Evolutionary conservation across 64 coral and sea anemone genomes (phyloP), one percentile per base, ranked within the genome.

Genomic region (Stylophora pistillata): DNA sequence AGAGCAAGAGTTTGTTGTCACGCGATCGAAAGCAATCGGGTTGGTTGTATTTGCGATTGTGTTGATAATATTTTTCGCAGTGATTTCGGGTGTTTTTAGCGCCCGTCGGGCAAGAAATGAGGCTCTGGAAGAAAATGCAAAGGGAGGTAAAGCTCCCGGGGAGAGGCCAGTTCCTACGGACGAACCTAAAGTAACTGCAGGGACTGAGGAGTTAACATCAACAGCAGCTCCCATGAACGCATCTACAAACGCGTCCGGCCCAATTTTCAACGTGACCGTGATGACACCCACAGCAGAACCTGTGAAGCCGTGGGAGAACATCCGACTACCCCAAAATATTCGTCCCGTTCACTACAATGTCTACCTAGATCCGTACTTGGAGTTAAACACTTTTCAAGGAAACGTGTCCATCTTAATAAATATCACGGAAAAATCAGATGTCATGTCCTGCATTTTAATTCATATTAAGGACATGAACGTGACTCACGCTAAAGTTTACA

Each of bases 391-490:
- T 16, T 96, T 89, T 30, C 53, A 68, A 80, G 94, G 94, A 10
- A 93, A 89, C 30, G 90, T 93, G 0, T 68, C 69, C 3, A 33
- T 93, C 76, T 15, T 89, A 53, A 82, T 81, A 20, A 15, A 89
- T 12, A 86, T 96, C 12, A 89, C 47, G 0, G 57, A 75, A 76
- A 60, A 74, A 47, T 63, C 94, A 30, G 92, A 93, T 11, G 90
- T 90, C 52, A 84, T 84, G 80, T 68, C 80, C 32, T 84, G 53
- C 62, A 86, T 97, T 18, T 34, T 97, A 56, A 93, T 97, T 71
- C 95, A 97, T n/a, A 90, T 90, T 33, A 89, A 92, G 21, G 88
- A 86, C 13, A 97, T 97, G 91, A 93, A 85, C 52, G 86, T 97
- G 11, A 87, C 87, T 4, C 20, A 75, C 47, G 77, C 88, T 5